Evolutionary conservation across 1,140 invertebrate species (phyloP).

Genomic region (Procambarus clarkii): DNA sequence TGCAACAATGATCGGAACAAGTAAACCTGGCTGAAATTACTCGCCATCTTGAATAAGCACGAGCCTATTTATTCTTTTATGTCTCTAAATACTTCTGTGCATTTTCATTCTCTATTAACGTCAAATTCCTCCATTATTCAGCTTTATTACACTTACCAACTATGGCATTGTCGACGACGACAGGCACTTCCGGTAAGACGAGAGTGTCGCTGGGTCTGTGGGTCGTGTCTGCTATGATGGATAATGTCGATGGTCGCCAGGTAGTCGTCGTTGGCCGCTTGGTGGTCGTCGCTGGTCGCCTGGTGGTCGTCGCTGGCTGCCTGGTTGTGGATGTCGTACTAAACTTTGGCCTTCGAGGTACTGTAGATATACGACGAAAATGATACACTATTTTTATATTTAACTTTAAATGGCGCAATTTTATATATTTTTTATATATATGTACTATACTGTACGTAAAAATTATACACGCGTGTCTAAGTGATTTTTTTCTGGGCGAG

Average conservation of each 20-base stretch:
- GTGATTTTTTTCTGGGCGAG: too few species aligned
- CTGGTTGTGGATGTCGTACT: not conserved
- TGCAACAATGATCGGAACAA: too few species aligned
- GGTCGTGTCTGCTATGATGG: not conserved
- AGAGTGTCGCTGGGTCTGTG: not conserved
- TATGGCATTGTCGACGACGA: slow-evolving; percentile 4
- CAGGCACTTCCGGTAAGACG: not conserved
- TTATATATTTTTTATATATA: too few species aligned
- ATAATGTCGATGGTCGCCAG: not conserved
- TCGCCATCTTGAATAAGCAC: too few species aligned
- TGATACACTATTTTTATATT: not conserved
- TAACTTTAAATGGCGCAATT: too few species aligned
- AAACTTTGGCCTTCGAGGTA: not conserved
- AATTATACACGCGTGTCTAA: too few species aligned
- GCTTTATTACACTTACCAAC: not conserved
- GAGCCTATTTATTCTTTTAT: too few species aligned
- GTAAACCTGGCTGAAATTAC: too few species aligned
- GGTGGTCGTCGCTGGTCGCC: slow-evolving; percentile 25
- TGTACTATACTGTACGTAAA: too few species aligned
- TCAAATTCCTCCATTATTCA: too few species aligned
- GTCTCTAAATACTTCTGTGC: too few species aligned
- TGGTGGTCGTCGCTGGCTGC: not conserved
- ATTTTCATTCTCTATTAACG: too few species aligned
- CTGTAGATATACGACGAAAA: not conserved
- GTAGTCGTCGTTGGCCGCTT: not conserved